phyloP scores from a whole-genome alignment of 2,888 invertebrate genomes.

The Cheilosia pagana region DNA sequence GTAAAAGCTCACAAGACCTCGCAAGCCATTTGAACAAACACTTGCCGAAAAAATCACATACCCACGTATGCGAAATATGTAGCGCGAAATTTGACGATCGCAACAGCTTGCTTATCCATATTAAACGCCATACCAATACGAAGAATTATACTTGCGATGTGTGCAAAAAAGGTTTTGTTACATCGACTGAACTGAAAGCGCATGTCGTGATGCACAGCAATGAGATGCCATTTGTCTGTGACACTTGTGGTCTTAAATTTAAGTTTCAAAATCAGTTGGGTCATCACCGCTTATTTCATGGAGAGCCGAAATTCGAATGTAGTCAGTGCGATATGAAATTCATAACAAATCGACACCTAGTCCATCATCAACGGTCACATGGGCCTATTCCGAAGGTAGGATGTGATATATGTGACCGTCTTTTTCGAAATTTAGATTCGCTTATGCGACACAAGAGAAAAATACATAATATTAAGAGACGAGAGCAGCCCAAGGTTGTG shows the following conservation, averaged over 20 bases:
- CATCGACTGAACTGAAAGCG: slow-evolving; percentile 29
- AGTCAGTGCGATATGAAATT: slow-evolving; percentile 26
- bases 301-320: slow-evolving; percentile 34
- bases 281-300: slow-evolving; percentile 23
- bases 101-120: too few species aligned
- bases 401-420: slow-evolving; percentile 18
- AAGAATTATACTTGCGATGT: slow-evolving; percentile 16
- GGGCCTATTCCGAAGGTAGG: background rate
- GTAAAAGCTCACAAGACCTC: background rate
- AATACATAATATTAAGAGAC: slow-evolving; percentile 25
- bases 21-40: slow-evolving; percentile 30
- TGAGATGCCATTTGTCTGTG: slow-evolving; percentile 23
- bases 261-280: slow-evolving; percentile 27
- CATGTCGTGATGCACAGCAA: slow-evolving; percentile 20
- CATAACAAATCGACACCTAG: slow-evolving; percentile 5
- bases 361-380: slow-evolving; percentile 13
- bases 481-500: too few species aligned
- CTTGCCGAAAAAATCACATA: background rate
- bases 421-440: slow-evolving; percentile 13
- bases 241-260: slow-evolving; percentile 25
- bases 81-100: background rate
- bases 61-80: slow-evolving; percentile 26
- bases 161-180: slow-evolving; percentile 27
- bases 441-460: slow-evolving; percentile 18
- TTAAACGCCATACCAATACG: background rate